Percentiles rank a stretch among this genome's conserved stretches.
phyloP scores from a whole-genome alignment of 2,797 vertebrate species.

The Lemur catta region DNA sequence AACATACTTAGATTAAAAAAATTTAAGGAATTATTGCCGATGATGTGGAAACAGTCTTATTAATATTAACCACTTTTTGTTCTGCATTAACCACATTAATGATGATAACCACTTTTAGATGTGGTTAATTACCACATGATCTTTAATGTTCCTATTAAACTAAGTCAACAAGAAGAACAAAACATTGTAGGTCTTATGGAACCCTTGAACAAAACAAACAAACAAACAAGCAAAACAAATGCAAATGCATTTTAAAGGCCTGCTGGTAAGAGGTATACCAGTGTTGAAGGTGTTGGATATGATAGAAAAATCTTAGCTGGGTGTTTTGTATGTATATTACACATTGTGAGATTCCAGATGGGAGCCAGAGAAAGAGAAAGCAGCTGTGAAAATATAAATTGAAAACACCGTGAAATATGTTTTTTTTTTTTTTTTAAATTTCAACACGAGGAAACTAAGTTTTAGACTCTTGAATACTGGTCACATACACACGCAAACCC shows the following conservation, averaged over 20 bases:
- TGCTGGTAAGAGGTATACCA: conserved; percentile 82
- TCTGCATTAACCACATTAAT: conserved; percentile 4
- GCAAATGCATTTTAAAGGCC: conserved; percentile 67
- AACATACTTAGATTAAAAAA: background rate
- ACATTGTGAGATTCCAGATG: conserved; percentile 69
- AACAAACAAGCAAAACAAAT: conserved; percentile 36
- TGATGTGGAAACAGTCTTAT: conserved; percentile 84
- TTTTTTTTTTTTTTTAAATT: conserved; percentile 31
- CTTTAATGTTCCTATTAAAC: conserved; percentile 60
- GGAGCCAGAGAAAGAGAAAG: conserved; percentile 72
- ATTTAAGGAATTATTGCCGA: conserved; percentile 53
- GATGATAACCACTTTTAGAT: conserved; percentile 73
- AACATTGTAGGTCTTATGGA: conserved; percentile 66
- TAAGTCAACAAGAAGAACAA: conserved; percentile 64
- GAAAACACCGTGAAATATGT: conserved; percentile 53
- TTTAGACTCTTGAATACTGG: conserved; percentile 36
- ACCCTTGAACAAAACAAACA: conserved; percentile 54
- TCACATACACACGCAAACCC: background rate
- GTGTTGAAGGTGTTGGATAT: conserved; percentile 66
- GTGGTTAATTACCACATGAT: conserved; percentile 73
- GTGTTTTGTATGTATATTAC: conserved; percentile 68
- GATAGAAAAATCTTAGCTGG: conserved; percentile 74
- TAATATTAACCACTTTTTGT: conserved; percentile 43
- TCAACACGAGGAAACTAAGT: background rate
- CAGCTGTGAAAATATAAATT: conserved; percentile 64